Conservation (phyloP, 1,140 invertebrate species). For the Panagrolaimus sp. region DNA sequence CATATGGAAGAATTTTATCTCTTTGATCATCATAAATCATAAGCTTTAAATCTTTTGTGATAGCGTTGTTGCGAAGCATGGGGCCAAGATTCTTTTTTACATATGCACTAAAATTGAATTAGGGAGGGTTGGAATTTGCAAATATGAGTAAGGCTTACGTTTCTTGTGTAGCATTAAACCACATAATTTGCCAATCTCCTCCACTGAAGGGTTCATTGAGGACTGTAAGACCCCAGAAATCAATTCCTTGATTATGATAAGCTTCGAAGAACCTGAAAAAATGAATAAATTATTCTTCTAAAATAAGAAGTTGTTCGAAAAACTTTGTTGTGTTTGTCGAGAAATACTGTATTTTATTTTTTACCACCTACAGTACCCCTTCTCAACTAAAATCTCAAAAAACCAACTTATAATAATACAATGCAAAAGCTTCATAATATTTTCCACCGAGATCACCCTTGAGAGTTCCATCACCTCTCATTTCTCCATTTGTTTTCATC, state of each 20-base stretch:
- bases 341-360: no score
- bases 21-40: constrained; percentile 45
- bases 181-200: constrained; percentile 69
- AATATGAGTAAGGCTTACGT: constrained; percentile 21
- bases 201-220: constrained; percentile 65
- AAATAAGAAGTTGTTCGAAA: no score
- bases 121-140: constrained; percentile 20
- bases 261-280: constrained; percentile 64
- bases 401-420: constrained; percentile 24
- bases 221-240: constrained; percentile 66
- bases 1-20: constrained; percentile 2
- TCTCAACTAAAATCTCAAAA: no score
- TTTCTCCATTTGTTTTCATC: constrained; percentile 78
- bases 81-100: constrained; percentile 41
- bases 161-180: constrained; percentile 66
- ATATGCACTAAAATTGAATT: constrained; percentile 46
- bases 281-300: background rate
- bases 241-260: constrained; percentile 63
- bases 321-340: no score
- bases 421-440: constrained; percentile 72
- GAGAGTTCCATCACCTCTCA: constrained; percentile 63
- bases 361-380: no score
- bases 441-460: constrained; percentile 62
- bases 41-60: constrained; percentile 30
- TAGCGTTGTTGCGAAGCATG: constrained; percentile 18